Base-by-base conservation (phyloP, 2,113 vertebrate genomes). In the Blennius ocellaris region DNA sequence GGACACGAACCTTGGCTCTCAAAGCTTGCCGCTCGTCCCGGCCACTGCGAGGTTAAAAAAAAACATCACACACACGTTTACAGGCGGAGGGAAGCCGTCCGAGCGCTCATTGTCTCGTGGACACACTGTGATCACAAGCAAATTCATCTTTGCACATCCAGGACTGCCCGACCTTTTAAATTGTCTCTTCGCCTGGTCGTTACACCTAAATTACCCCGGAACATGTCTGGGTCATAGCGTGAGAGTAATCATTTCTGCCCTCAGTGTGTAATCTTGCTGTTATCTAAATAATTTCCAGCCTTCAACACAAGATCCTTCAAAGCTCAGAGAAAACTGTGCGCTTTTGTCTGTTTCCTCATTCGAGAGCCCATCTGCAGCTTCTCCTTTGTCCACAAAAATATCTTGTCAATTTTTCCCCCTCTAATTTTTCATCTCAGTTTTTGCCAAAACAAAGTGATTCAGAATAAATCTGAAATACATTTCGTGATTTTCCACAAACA, bases 1-100 rank as follows among this genome's bases (percentile, higher is more conserved):
- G 97, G 94, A 78, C 97, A 99, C 41, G 98, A 99, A 63, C 94
- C 96, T 89, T 99, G 98, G 93, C 98, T 99, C 69, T 99, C 98
- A 92, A 99, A 99, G 90, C 98, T 99, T 45, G 96, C 96, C 30
- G 95, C 96, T 90, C 94, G 91, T 90, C 96, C 97, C 60, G 97
- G 96, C 88, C 96, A 93, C 98, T 99, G 93, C 65, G 94, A 75
- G 88, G 73, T 94, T 85, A 64, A 68, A 68, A 11, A 86, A 64
- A 68, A 68, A 11, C 36, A 83, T 64, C 55, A 61, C 5, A 53
- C 44, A 10, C 6, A 55, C n/a, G 36, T 2, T 68, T 64, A 61
- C 7, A 16, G 52, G 50, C 15, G 16, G 38, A 10, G 12, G 7
- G 0, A 1, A 1, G 36, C 30, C 9, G 0, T 43, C 1, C 49